Base-by-base conservation (phyloP, 1,140 invertebrate species). In the Phocides pigmalion region DNA sequence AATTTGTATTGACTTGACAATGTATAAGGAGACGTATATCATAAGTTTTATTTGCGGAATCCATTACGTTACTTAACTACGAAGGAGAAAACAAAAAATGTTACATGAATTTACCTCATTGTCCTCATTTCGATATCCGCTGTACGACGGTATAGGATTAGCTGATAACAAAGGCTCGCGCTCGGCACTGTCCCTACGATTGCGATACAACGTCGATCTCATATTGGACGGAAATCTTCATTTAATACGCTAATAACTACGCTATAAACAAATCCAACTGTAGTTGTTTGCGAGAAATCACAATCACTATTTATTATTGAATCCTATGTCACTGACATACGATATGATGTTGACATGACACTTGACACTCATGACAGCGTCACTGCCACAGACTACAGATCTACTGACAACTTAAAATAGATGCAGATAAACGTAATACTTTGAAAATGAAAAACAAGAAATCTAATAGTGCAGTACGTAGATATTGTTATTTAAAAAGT, bases 141-240 rank as follows among this genome's bases (percentile, higher is more conserved):
- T 51, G 9, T 51, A 51, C 39, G 49, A 62, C 59, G 64, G 16
- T 28, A 32, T 68, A 37, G 66, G 64, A 41, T 69, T 56, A 1
- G 68, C 64, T 20, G 70, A 39, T 19, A 79, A 17, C 22, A 79
- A 56, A 9, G 73, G 73, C 35, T 74, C 68, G 4, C 68, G 66
- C 46, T 79, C 76, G 11, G 62, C 41, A 42, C 59, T 68, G 8
- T 63, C 49, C 16, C 47, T 42, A 20, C 68, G 66, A 39, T 56
- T 64, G 14, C 69, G 61, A 32, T 62, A 76, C 20, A 79, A 41
- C 8, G 69, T 61, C 32, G 69, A 78, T 32, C 72, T 70, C 75
- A 78, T 78, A 64, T 49, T 77, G 64, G 28, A 51, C 25, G 51
- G 66, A 68, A 35, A 28, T 46, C 12, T 50, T 44, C 49, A 42